Evolutionary conservation across 2,113 vertebrate genomes (phyloP), one percentile per base, ranked within the genome.

Genomic region (Machaerirhynchus nigripectus): DNA sequence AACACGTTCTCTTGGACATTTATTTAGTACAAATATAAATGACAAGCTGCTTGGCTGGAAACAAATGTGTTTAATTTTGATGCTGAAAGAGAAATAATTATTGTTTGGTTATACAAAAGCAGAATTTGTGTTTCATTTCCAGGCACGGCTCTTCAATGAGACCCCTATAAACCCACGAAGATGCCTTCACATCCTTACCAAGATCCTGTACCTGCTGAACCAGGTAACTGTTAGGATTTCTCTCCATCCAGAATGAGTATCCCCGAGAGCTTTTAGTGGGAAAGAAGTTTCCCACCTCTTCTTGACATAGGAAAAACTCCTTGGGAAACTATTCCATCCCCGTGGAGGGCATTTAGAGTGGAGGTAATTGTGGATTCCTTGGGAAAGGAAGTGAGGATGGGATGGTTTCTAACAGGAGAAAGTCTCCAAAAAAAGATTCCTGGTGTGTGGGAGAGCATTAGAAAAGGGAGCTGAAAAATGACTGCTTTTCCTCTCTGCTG

Each of bases 171-270:
- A 99, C 89, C 99, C 99, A 27, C 97, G 99, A 85, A 98, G 99
- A 99, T 99, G 99, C 88, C 98, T 99, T 46, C 99, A 99, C 96
- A 99, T 99, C 91, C 98, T 99, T 21, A 99, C 99, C 95, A 99
- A 99, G 98, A 99, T 99, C 55, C 99, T 99, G 39, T 99, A 99
- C 97, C 98, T 99, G 93, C 98, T 99, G 90, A 99, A 99, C 98
- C 99, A 99, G 99, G 99, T 99, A 81, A 95, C 46, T 55, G 26
- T 7, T 15, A 5, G 4, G 0, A 2, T 49, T 67, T 60, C 31
- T 28, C 17, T 17, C 55, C 49, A 56, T 7, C 14, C 37, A 30
- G 12, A 57, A 5, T 3, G 3, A 18, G 28, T 8, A 19, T 83
- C 71, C 33, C 55, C 28, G 37, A 14, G 50, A 67, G 53, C 27